Evolutionary conservation across 2,113 vertebrate genomes (phyloP), one percentile per base, ranked within the genome.

Genomic region (Herpetotheres cachinnans): DNA sequence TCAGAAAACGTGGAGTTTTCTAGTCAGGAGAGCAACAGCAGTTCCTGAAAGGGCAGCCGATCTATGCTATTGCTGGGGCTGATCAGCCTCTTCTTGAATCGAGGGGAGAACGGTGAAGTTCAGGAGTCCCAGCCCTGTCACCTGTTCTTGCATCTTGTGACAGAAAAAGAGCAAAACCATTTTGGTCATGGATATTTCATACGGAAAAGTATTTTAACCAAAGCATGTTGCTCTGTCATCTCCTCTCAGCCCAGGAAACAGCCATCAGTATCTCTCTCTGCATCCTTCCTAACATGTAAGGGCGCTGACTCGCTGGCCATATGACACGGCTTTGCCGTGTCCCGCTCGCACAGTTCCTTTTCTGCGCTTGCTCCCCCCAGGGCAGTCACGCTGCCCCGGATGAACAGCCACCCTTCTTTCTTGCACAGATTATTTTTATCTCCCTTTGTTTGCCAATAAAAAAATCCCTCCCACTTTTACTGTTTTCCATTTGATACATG

Each of bases 371-470:
- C 86, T 90, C 85, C 79, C 89, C 65, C 93, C 92, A 58, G 94
- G 96, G 89, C 89, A 34, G 69, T 27, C 82, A 78, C 61, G 66
- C 83, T 22, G 69, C 79, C 42, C 29, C 5, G 4, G 54, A 67
- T 67, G 70, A 95, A 85, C 96, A 90, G 89, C 95, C 93, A 74
- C 82, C 54, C 73, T 70, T 72, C 90, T 93, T 66, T 70, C 95
- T 95, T 38, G 20, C 84, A 66, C 52, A n/a, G 72, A 81, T 92
- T 97, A 96, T 87, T 96, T 91, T 96, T 91, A 96, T 81, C 92
- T 91, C 70, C 80, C 66, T 95, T 98, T 96, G 91, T 91, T 94
- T 86, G 70, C 71, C 42, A 46, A 17, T 74, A 58, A 91, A 62
- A 56, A 44, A 65, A 72, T 69, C 72, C 73, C 62, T 77, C 81